Evolutionary conservation across 1,140 invertebrate genomes (phyloP).

Genomic region (Leptinotarsa defecta): DNA sequence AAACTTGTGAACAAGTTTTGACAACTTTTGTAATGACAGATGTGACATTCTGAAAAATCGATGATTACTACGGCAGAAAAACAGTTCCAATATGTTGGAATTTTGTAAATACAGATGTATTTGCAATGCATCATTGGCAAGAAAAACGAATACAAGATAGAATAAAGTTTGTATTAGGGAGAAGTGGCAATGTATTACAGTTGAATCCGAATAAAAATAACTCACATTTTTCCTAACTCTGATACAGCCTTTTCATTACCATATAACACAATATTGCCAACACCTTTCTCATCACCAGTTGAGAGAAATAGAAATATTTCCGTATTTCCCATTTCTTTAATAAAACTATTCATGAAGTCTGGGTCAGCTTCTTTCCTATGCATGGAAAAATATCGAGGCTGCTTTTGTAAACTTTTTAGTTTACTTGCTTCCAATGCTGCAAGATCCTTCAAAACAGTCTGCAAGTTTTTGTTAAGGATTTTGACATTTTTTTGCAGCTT

Average conservation of each 20-base stretch:
- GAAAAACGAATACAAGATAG: no score
- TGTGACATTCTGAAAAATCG: no score
- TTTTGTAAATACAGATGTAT: no score
- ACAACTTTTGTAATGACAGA: no score
- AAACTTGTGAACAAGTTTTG: no score
- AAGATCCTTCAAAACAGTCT: slow-evolving; percentile 68
- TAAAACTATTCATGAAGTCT: slow-evolving; percentile 71
- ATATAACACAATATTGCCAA: slow-evolving; percentile 69
- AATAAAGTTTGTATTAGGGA: no score
- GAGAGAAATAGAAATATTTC: slow-evolving; percentile 68
- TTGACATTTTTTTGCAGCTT: slow-evolving; percentile 74
- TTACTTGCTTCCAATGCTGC: slow-evolving; percentile 68
- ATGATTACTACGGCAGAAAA: no score
- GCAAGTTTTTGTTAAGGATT: slow-evolving; percentile 65
- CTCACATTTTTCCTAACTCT: slow-evolving; percentile 59
- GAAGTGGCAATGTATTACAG: no score
- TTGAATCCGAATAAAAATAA: neutral
- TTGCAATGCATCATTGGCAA: no score
- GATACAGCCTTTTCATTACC: slow-evolving; percentile 59
- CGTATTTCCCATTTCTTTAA: slow-evolving; percentile 65
- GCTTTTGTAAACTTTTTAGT: slow-evolving; percentile 60
- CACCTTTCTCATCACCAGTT: slow-evolving; percentile 70
- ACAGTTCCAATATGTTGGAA: no score
- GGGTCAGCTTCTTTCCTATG: slow-evolving; percentile 74
- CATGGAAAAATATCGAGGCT: slow-evolving; percentile 63